These are phyloP conservation scores for Microctonus aethiopoides DNA, from an alignment of 2,888 invertebrate species.

Conservation along the genomic window DNA sequence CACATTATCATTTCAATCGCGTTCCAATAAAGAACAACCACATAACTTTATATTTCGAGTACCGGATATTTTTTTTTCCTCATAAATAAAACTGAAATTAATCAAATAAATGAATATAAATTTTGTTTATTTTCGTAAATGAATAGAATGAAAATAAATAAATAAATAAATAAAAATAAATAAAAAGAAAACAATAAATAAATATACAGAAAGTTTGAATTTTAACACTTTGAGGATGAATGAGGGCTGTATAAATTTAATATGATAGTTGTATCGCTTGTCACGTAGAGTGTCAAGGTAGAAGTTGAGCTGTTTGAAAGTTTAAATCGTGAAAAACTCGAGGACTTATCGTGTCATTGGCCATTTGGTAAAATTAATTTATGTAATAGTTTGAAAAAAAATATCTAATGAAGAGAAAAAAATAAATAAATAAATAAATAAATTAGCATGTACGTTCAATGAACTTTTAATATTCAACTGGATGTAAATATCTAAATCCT, in stretches of 20 bases:
- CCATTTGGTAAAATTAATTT: neutral
- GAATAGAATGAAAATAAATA: no score
- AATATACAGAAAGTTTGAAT: neutral
- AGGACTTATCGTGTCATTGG: slow-evolving; percentile 17
- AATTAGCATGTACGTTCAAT: neutral
- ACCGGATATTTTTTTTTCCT: neutral
- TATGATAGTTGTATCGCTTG: slow-evolving; percentile 37
- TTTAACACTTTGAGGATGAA: neutral
- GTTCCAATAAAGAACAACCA: neutral
- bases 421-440: no score
- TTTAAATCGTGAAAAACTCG: slow-evolving; percentile 27
- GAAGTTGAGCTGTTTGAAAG: slow-evolving; percentile 37
- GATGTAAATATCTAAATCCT: neutral
- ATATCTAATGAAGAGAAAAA: neutral
- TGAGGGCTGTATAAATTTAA: neutral
- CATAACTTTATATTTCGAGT: no score
- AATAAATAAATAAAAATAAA: neutral
- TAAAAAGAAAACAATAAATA: neutral
- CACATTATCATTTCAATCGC: neutral
- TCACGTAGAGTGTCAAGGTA: slow-evolving; percentile 47
- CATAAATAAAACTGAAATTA: neutral
- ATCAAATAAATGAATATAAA: neutral
- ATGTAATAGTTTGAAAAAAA: neutral
- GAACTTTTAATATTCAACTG: no score
- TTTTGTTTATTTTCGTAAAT: neutral